phyloP scores from a whole-genome alignment of 2,113 vertebrate species.

The Propithecus coquereli region DNA sequence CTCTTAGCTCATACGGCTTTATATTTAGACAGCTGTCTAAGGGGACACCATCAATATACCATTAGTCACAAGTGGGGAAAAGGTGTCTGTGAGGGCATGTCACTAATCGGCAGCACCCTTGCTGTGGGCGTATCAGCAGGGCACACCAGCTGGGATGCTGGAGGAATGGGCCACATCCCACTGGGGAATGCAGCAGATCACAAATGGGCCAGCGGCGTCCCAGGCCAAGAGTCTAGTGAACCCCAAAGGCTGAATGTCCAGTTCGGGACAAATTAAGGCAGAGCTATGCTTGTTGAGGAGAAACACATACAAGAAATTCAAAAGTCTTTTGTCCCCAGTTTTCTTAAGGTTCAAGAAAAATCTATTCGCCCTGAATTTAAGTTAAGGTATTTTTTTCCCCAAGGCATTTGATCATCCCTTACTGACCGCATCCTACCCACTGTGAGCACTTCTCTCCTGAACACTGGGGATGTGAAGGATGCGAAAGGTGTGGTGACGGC shows the following conservation, averaged over 20 bases:
- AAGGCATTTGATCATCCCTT: background rate
- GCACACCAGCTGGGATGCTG: background rate
- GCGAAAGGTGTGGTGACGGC: background rate
- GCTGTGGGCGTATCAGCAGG: too few relatives aligned
- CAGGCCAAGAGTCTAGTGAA: background rate
- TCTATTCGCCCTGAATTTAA: background rate
- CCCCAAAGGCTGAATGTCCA: background rate
- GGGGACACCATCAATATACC: background rate
- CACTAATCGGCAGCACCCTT: background rate
- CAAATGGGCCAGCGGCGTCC: background rate
- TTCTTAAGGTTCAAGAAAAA: background rate
- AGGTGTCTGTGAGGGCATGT: background rate
- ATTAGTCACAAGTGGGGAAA: background rate
- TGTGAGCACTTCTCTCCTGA: background rate
- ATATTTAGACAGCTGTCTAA: background rate
- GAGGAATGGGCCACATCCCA: background rate
- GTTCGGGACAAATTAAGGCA: background rate
- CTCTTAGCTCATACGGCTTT: background rate
- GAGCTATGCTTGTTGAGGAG: background rate
- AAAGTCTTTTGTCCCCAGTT: background rate
- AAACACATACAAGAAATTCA: background rate
- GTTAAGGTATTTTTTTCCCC: background rate
- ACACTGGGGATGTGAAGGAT: background rate
- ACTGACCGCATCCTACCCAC: rapidly evolving
- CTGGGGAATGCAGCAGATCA: rapidly evolving